These are phyloP conservation scores for Anarhynchus alexandrinus DNA, from an alignment of 2,113 vertebrate genomes.

Conservation along the genomic window DNA sequence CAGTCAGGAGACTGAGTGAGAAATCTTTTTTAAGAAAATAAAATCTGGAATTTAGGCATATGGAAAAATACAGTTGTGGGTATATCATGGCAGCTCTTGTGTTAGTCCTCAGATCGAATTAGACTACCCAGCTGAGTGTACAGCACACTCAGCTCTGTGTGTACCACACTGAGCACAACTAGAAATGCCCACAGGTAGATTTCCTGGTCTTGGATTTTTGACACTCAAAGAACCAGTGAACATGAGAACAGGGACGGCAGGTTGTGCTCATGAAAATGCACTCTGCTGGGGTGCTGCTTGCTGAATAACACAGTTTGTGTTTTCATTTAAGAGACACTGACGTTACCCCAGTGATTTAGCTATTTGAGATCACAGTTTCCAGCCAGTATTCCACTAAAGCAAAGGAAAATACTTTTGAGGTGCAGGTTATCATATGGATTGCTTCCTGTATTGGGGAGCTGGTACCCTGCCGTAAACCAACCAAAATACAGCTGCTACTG, in stretches of 20 bases:
- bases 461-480: background rate
- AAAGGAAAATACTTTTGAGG: background rate
- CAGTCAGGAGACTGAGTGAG: background rate
- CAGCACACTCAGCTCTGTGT: background rate
- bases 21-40: background rate
- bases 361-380: background rate
- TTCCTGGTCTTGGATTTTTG: background rate
- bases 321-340: background rate
- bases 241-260: background rate
- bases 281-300: background rate
- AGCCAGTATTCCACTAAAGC: background rate
- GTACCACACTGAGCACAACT: background rate
- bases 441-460: background rate
- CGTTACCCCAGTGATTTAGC: background rate
- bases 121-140: background rate
- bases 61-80: background rate
- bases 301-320: background rate
- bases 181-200: background rate
- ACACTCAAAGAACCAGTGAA: background rate
- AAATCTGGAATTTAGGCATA: background rate
- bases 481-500: background rate
- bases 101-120: background rate
- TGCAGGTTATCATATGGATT: background rate
- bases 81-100: rapidly evolving
- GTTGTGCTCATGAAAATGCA: background rate